Evolutionary conservation across 2,888 invertebrate genomes (phyloP).

Genomic region (Drosophila crucigera): DNA sequence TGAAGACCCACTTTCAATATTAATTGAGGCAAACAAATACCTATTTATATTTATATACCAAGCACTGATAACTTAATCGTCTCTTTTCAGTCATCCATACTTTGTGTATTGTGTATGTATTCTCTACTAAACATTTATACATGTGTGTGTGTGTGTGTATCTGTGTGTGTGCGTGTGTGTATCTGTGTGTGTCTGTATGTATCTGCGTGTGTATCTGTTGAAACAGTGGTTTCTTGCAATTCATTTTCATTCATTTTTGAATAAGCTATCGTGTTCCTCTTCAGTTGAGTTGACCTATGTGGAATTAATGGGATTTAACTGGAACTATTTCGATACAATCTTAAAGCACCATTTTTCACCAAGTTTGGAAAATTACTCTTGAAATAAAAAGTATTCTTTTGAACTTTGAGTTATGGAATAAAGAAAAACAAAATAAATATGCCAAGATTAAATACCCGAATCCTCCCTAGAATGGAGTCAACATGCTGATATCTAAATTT

Average conservation of each 20-base stretch:
- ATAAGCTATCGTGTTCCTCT: neutral
- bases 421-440: neutral
- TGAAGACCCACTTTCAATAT: slow-evolving; percentile 53
- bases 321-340: too few species aligned
- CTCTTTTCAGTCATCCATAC: slow-evolving; percentile 32
- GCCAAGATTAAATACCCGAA: neutral
- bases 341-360: neutral
- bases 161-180: too few species aligned
- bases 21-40: slow-evolving; percentile 48
- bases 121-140: slow-evolving; percentile 8
- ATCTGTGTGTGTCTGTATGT: neutral
- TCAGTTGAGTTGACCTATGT: neutral
- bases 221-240: neutral
- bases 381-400: neutral
- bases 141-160: neutral
- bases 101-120: slow-evolving; percentile 1
- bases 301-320: neutral
- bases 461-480: neutral
- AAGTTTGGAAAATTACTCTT: neutral
- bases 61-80: slow-evolving; percentile 45
- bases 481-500: neutral
- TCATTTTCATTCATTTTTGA: neutral
- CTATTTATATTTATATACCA: slow-evolving; percentile 28
- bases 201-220: neutral
- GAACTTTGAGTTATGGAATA: neutral